phyloP scores from a whole-genome alignment of 2,888 invertebrate species.

The Melanostoma scalare region DNA sequence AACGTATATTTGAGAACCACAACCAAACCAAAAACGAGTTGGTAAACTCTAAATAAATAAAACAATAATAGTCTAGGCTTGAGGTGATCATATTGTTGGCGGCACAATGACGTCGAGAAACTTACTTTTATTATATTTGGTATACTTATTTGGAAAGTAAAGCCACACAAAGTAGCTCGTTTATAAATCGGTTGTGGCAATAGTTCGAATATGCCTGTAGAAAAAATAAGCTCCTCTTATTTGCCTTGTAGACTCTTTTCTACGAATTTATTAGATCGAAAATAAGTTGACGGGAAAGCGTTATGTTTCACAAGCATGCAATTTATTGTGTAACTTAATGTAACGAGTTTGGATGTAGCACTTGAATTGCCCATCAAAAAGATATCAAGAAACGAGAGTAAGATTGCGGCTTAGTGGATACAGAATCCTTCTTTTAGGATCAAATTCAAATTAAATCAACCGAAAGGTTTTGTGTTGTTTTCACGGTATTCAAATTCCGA shows the following conservation, averaged over 20 bases:
- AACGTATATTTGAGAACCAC: neutral
- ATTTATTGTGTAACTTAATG: neutral
- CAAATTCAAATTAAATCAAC: neutral
- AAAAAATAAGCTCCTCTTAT: too few relatives aligned
- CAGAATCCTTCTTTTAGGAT: too few relatives aligned
- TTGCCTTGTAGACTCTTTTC: too few relatives aligned
- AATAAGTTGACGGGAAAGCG: neutral
- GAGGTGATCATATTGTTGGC: constrained; percentile 17
- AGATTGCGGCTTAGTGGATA: neutral
- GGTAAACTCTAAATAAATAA: constrained; percentile 47
- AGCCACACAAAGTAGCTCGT: too few relatives aligned
- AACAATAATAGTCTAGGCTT: constrained; percentile 4
- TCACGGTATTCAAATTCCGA: constrained; percentile 33
- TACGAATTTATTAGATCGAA: too few relatives aligned
- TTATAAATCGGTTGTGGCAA: too few relatives aligned
- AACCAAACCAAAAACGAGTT: constrained; percentile 25
- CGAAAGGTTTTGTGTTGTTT: constrained; percentile 5
- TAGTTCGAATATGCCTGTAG: too few relatives aligned
- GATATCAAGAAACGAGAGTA: constrained; percentile 6
- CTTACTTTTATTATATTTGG: too few relatives aligned
- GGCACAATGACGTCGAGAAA: neutral
- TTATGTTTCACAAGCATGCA: constrained; percentile 14
- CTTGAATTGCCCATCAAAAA: constrained; percentile 29
- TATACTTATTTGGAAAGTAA: too few relatives aligned
- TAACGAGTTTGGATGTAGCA: constrained; percentile 17